A percentile compares a stretch with the other conserved stretches of the same genome.
Conservation (phyloP, 2,797 vertebrate genomes). For the Poliocrania exsul region DNA sequence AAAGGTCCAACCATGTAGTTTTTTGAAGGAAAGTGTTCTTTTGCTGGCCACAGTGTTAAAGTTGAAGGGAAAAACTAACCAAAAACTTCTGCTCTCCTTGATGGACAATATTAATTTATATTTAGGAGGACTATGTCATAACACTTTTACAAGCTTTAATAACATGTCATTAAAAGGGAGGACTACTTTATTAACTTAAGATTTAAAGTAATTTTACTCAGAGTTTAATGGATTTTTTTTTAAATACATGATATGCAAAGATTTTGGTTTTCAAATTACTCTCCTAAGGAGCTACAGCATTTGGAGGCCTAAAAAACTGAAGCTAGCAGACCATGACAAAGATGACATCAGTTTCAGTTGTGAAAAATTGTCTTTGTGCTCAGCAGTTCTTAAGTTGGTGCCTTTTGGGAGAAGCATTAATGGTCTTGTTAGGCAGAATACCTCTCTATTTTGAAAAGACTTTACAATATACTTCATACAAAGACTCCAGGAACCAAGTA, state of each 20-base stretch:
- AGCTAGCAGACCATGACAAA: neutral
- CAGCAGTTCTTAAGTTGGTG: neutral
- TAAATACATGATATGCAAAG: neutral
- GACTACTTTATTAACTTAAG: neutral
- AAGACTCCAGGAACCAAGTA: neutral
- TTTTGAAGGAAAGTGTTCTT: neutral
- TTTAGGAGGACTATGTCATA: neutral
- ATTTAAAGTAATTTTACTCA: neutral
- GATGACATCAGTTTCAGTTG: neutral
- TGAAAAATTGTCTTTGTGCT: neutral
- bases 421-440: neutral
- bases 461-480: neutral
- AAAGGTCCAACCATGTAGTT: neutral
- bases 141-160: neutral
- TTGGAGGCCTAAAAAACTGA: neutral
- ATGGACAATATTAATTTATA: neutral
- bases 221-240: neutral
- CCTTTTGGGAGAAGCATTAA: neutral
- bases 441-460: neutral
- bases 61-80: neutral
- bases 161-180: neutral
- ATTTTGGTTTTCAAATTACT: neutral
- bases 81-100: neutral
- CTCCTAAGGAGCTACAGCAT: neutral
- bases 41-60: neutral